Percentiles rank a stretch among this genome's conserved stretches.
Evolutionary conservation across 2,113 vertebrate genomes (phyloP).

Genomic region (Carettochelys insculpta): DNA sequence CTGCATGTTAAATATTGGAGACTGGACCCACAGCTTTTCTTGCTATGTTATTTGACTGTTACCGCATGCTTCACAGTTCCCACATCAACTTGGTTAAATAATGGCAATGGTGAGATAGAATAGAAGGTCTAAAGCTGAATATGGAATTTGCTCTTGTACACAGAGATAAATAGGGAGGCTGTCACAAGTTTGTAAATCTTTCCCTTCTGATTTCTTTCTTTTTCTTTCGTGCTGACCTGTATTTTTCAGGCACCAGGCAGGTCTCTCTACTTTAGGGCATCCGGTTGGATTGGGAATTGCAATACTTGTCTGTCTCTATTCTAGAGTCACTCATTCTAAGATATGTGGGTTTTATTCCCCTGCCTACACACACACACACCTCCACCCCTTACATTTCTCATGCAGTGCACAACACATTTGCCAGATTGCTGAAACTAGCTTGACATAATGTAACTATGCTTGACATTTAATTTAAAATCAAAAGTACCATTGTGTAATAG

Average conservation of each 20-base stretch:
- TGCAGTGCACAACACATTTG: conserved; percentile 30
- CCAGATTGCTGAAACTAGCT: conserved; percentile 45
- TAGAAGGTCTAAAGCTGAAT: background rate
- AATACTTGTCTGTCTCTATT: background rate
- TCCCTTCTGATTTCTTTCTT: background rate
- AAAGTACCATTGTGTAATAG: conserved; percentile 57
- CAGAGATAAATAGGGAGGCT: background rate
- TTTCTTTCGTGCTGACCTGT: fast-evolving
- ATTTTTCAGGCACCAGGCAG: background rate
- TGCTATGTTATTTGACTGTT: background rate
- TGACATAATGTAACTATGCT: conserved; percentile 55
- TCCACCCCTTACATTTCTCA: background rate
- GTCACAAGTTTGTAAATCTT: background rate
- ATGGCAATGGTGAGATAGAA: background rate
- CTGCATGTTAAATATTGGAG: background rate
- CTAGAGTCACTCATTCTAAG: background rate
- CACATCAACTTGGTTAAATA: fast-evolving
- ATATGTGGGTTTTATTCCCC: background rate
- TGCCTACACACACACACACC: background rate
- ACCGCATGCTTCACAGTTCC: fast-evolving
- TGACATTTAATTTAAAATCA: conserved; percentile 77
- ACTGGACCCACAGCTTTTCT: background rate
- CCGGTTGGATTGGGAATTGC: background rate
- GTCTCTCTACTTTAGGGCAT: fast-evolving
- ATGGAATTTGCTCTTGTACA: background rate